Evolutionary conservation across 2,888 invertebrate genomes (phyloP), one percentile per base, ranked within the genome.

Genomic region (Athrips mouffetella): DNA sequence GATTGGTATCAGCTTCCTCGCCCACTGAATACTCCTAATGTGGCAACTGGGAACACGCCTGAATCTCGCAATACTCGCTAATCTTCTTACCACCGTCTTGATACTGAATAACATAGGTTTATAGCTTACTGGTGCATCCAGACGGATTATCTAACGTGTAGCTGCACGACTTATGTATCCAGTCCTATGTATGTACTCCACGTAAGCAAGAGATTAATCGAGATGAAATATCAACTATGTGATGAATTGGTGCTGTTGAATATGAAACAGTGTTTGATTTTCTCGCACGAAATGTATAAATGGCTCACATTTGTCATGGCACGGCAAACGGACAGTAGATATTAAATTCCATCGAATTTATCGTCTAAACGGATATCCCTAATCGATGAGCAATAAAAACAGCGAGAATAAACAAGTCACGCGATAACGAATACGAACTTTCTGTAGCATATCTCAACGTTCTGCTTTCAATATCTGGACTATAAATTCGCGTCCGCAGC

Each of bases 21-120:
- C 37, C 51, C 56, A 49, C 53, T 57, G 51, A 58, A 48, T 20
- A 30, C 21, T 10, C 31, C 55, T 63, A 67, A 72, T 62, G 57
- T 67, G 60, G 44, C 44, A 31, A 21, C 44, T 25, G 23, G 25
- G 25, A 30, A 31, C 20, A 6, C 44, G 37, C 37, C 41, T 41
- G 41, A 49, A 45, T 25, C 44, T 44, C 39, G 31, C 31, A 31
- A 11, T 63, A 59, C 61, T 60, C 67, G 70, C 65, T 76, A 79
- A 80, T 78, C 79, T 72, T 78, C 79, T 72, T 64, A 71, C 69
- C 73, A 74, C 56, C 57, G 65, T 58, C 68, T 51, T 67, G 70
- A 69, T 72, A 70, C 67, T 56, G 72, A 64, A 68, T 70, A 73
- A 73, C 70, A 68, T 66, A 70, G 41, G 51, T 51, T 51, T 48